Evolutionary conservation across 2,888 invertebrate species (phyloP).

Genomic region (Sphaerophoria taeniata): DNA sequence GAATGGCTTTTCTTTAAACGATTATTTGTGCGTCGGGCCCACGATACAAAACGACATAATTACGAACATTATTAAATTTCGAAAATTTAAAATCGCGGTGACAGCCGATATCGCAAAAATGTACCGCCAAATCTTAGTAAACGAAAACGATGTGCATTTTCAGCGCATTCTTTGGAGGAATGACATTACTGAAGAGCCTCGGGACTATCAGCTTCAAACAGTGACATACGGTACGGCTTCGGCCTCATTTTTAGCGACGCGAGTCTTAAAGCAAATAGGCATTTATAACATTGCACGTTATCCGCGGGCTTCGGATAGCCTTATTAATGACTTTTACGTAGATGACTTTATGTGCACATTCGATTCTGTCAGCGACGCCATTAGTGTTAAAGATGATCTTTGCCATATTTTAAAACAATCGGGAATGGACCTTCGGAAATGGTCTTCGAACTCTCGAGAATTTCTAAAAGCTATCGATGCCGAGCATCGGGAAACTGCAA

Average conservation of each 20-base stretch:
- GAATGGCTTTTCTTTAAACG: no score
- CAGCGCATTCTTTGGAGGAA: conserved; percentile 9
- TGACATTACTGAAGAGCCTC: background rate
- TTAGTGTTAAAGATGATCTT: conserved; percentile 19
- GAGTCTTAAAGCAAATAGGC: background rate
- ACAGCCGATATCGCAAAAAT: no score
- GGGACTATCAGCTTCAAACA: conserved; percentile 7
- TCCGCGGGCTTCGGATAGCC: background rate
- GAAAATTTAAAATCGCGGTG: no score
- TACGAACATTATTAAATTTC: no score
- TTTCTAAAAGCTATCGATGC: conserved; percentile 13
- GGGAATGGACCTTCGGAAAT: conserved; percentile 41
- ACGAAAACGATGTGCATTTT: background rate
- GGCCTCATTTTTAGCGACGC: background rate
- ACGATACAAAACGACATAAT: no score
- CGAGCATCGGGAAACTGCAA: conserved; percentile 23
- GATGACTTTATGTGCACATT: conserved; percentile 10
- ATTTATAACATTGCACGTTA: no score
- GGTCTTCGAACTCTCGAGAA: conserved; percentile 27
- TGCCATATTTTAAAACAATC: conserved; percentile 12
- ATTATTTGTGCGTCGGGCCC: no score
- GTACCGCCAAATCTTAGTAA: no score
- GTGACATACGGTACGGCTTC: background rate
- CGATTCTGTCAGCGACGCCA: background rate
- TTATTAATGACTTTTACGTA: background rate